These are phyloP conservation scores for Dicranocentrus wangi DNA, from an alignment of 2,888 invertebrate genomes.

Conservation along the genomic window DNA sequence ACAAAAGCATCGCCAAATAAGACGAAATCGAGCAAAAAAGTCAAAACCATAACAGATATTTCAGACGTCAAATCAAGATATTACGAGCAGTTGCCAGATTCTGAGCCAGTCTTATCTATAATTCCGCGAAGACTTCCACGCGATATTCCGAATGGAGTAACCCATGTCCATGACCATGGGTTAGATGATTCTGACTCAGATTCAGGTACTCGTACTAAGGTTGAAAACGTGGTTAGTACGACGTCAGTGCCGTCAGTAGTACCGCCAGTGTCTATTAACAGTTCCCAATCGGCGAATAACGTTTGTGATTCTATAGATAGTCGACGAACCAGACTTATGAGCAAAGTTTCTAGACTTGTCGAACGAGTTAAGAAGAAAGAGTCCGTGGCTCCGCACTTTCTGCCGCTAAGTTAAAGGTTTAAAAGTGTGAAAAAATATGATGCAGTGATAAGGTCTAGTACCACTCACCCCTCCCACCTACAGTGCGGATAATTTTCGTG, in stretches of 20 bases:
- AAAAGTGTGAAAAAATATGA: neutral
- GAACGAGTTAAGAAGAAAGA: slow-evolving; percentile 34
- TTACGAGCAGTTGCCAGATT: slow-evolving; percentile 42
- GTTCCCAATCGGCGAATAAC: too few relatives aligned
- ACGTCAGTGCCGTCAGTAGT: too few relatives aligned
- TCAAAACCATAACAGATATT: neutral
- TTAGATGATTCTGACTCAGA: neutral
- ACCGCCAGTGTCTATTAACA: too few relatives aligned
- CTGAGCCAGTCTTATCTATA: slow-evolving; percentile 49
- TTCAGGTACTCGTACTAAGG: neutral
- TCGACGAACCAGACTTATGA: slow-evolving; percentile 25
- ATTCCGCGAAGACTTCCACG: slow-evolving; percentile 52
- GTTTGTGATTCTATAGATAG: neutral
- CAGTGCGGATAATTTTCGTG: too few relatives aligned
- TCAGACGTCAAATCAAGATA: slow-evolving; percentile 47
- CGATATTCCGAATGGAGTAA: neutral
- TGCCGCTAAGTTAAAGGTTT: slow-evolving; percentile 29
- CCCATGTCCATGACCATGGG: too few relatives aligned
- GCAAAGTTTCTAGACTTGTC: slow-evolving; percentile 10
- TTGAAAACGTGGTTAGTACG: neutral
- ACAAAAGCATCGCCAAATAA: neutral
- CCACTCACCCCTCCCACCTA: too few relatives aligned
- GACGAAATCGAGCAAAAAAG: neutral
- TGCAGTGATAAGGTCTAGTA: too few relatives aligned
- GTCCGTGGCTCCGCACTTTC: slow-evolving; percentile 35